These are phyloP conservation scores for Antheraea mylitta DNA, from an alignment of 1,140 invertebrate genomes.

Conservation along the genomic window DNA sequence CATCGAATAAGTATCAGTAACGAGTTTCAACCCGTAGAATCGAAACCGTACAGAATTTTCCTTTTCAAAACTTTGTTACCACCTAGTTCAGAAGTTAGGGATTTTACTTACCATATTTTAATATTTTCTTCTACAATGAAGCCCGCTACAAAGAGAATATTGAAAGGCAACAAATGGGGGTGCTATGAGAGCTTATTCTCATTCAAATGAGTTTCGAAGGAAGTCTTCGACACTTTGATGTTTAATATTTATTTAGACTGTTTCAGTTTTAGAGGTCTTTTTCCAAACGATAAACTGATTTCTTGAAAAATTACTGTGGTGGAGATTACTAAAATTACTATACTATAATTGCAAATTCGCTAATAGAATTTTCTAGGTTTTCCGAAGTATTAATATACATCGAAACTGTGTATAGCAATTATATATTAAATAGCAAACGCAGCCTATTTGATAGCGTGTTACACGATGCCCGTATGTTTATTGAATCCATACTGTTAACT, in stretches of 20 bases:
- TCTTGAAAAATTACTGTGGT: slow-evolving; percentile 1
- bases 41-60: slow-evolving; percentile 15
- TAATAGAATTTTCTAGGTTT: neutral
- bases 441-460: too few species aligned
- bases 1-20: slow-evolving; percentile 17
- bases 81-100: slow-evolving; percentile 39
- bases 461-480: too few species aligned
- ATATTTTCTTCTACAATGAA: slow-evolving; percentile 53
- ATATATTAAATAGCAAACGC: too few species aligned
- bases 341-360: neutral
- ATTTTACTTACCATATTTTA: slow-evolving; percentile 64
- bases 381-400: neutral
- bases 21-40: slow-evolving; percentile 21
- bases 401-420: neutral
- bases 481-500: too few species aligned
- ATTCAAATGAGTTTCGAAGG: slow-evolving; percentile 62
- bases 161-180: slow-evolving; percentile 57
- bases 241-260: slow-evolving; percentile 41
- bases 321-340: neutral
- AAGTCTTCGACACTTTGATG: slow-evolving; percentile 59
- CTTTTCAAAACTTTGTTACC: slow-evolving; percentile 17
- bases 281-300: slow-evolving; percentile 11
- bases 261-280: slow-evolving; percentile 25
- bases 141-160: slow-evolving; percentile 50
- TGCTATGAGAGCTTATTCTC: slow-evolving; percentile 52